Base-by-base conservation (phyloP, 2,888 invertebrate species). In the Aproaerema taeniolella region DNA sequence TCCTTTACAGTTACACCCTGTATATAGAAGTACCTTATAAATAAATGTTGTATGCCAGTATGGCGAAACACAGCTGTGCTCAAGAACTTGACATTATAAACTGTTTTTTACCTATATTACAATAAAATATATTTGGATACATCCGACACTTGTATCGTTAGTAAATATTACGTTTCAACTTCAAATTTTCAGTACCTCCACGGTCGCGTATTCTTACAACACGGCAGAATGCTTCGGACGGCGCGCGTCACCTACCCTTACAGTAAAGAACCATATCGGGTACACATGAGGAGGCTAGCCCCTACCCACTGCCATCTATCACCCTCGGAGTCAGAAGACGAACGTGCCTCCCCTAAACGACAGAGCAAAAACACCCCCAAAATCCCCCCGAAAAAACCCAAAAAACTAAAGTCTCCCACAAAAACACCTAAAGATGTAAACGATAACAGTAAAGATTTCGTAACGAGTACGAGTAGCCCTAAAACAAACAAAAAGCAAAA, bases 161-260 rank as follows among this genome's bases (percentile, higher is more conserved):
- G n/a, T n/a, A n/a, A n/a, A n/a, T n/a, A n/a, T n/a, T n/a, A n/a
- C n/a, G n/a, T n/a, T n/a, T n/a, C n/a, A n/a, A n/a, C n/a, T n/a
- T n/a, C n/a, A n/a, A n/a, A n/a, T 25, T 86, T 87, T 14, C 72
- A 93, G 93, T 94, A 93, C 67, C 87, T 93, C 12, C 93, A 94
- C 67, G 94, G 94, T 1, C 89, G 90, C 52, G 90, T 93, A 9
- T 94, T 91, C 61, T 80, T 93, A 1, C 92, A 93, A 73, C 91
- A 91, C 38, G 91, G 92, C 0, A 89, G 91, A 62, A 88, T 91
- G 34, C 68, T 93, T 39, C 88, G 92, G 31, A 89, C 91, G 7
- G 93, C 92, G 0, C 89, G 89, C 54, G 89, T 93, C 38, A 88
- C 78, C 2, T 80, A 65, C 70, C 67, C 85, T 25, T 74, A 86